phyloP scores from a whole-genome alignment of 2,113 vertebrate genomes.

The Oncorhynchus nerka region DNA sequence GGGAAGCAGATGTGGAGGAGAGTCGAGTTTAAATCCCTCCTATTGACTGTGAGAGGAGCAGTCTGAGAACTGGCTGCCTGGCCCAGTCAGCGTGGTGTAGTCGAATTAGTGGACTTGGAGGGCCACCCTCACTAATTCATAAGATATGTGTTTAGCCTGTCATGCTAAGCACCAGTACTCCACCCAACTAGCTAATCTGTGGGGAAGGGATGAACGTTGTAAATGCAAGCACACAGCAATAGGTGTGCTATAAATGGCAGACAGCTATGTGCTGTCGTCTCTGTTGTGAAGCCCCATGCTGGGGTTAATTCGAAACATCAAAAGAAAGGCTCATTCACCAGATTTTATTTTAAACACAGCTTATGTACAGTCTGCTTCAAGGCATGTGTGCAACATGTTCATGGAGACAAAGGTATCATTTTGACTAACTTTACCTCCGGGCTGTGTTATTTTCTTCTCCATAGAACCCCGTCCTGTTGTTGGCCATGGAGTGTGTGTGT shows the following conservation, averaged over 20 bases:
- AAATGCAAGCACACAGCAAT: neutral
- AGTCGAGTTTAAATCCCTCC: neutral
- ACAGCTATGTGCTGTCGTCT: neutral
- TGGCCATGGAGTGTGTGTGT: neutral
- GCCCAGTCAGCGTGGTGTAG: neutral
- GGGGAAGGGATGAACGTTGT: neutral
- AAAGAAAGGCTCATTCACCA: constrained; percentile 27
- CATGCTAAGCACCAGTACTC: neutral
- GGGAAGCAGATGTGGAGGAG: constrained; percentile 30
- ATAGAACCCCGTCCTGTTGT: neutral
- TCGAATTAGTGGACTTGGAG: neutral
- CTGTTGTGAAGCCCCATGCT: neutral
- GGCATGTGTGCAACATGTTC: neutral
- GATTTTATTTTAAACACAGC: neutral
- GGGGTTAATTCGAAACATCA: constrained; percentile 24
- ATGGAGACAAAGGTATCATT: constrained; percentile 4
- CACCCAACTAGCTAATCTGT: neutral
- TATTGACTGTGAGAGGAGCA: neutral
- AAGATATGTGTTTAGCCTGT: neutral
- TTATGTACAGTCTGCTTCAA: neutral
- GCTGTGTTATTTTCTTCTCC: neutral
- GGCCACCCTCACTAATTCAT: neutral
- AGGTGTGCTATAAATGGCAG: neutral
- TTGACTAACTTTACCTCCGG: neutral
- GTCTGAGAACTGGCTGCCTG: neutral